Base-by-base conservation (phyloP, 2,888 invertebrate species). In the Trissolcus brochymenae region DNA sequence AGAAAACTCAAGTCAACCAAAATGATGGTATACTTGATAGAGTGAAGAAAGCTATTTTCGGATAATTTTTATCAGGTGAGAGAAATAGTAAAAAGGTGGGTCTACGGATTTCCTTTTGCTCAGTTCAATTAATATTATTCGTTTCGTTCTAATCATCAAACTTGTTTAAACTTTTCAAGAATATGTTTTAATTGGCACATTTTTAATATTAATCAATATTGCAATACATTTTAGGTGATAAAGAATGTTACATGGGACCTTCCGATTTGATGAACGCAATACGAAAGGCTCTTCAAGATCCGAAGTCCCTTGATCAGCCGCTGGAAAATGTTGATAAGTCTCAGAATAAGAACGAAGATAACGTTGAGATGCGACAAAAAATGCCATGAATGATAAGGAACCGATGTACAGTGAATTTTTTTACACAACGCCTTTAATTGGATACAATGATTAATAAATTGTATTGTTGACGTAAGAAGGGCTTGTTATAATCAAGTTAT, bases 1-100 rank as follows among this genome's bases (percentile, higher is more conserved):
- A 87, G 80, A 87, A 90, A 89, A 89, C 90, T 85, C 89, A 90
- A 89, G 87, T 89, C 87, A 89, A 87, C 68, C 50, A 76, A 84
- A 57, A 78, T 64, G 88, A 90, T 35, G 91, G 92, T 81, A 82
- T 93, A 64, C 89, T 93, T 81, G 87, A 85, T 82, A 92, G 91
- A 89, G 91, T 93, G 83, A 93, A 92, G 89, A 90, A 88, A 83
- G 92, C 92, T 29, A 90, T 93, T 82, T 92, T 92, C 85, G 92
- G 92, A 84, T 92, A 90, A 89, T 16, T 53, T 4, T 71, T 53
- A 54, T 59, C 83, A 81, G 85, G 87, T 88, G 84, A 88, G 87
- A 85, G 60, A 1, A 50, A 60, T 49, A 43, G n/a, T 68, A 29
- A 54, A 57, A 50, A 77, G 78, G 73, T 72, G 55, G 53, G 57